Percentiles rank a stretch among this genome's conserved stretches.
Evolutionary conservation across 2,888 invertebrate species (phyloP).

Genomic region (Diplolepis rosae): DNA sequence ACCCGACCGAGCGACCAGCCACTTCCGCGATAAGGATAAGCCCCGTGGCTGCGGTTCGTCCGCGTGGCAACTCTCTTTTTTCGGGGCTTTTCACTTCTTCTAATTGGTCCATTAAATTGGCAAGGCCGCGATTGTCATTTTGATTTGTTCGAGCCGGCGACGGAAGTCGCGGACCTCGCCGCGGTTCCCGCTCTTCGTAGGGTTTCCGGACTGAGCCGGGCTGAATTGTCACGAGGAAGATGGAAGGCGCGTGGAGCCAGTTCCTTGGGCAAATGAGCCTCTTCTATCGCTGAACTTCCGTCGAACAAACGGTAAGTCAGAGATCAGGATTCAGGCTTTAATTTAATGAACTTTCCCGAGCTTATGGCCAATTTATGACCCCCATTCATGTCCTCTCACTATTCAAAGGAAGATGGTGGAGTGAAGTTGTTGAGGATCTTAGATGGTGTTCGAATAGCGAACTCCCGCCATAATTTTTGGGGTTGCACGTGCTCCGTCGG

Average conservation of each 20-base stretch:
- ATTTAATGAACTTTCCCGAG: too few species aligned
- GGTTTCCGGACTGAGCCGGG: slow-evolving; percentile 38
- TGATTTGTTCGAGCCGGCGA: neutral
- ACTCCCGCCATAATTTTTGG: slow-evolving; percentile 61
- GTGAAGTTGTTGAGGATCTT: slow-evolving; percentile 12
- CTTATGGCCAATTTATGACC: too few species aligned
- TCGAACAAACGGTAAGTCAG: slow-evolving; percentile 19
- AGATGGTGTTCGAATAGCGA: slow-evolving; percentile 24
- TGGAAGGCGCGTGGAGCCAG: slow-evolving; percentile 58
- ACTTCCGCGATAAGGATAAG: slow-evolving; percentile 45
- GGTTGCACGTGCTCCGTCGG: slow-evolving; percentile 59
- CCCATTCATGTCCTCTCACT: too few species aligned
- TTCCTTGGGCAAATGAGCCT: slow-evolving; percentile 27
- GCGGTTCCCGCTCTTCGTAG: slow-evolving; percentile 25
- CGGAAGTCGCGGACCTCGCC: slow-evolving; percentile 31
- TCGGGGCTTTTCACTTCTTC: slow-evolving; percentile 32
- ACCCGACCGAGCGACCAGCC: slow-evolving; percentile 49
- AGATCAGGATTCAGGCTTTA: slow-evolving; percentile 13
- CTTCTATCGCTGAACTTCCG: slow-evolving; percentile 24
- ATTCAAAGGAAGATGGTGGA: neutral
- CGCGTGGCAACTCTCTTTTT: slow-evolving; percentile 40
- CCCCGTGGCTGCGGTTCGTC: slow-evolving; percentile 51
- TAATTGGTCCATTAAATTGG: slow-evolving; percentile 28
- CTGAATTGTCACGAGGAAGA: slow-evolving; percentile 58
- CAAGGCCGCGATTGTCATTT: neutral